Evolutionary conservation across 2,888 invertebrate species (phyloP).

Genomic region (Lycocerus yunnanus): DNA sequence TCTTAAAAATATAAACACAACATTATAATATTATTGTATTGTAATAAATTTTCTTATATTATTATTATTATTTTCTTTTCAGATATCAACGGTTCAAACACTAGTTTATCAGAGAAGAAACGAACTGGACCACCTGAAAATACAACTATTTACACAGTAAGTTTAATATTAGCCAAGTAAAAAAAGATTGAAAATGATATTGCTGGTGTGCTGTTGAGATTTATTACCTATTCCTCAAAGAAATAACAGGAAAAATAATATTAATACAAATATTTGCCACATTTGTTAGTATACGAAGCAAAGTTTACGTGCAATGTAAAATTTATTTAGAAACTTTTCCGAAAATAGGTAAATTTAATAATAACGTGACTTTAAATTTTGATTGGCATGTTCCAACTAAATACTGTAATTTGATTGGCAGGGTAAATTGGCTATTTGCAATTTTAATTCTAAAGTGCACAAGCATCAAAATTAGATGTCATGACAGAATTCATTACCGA

Average conservation of each 20-base stretch:
- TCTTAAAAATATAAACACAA: neutral
- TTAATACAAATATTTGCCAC: neutral
- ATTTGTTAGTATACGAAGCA: neutral
- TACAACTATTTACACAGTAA: conserved; percentile 79
- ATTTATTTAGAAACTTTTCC: neutral
- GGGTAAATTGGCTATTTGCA: neutral
- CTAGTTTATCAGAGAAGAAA: conserved; percentile 60
- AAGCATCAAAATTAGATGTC: neutral
- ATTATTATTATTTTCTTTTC: conserved; percentile 35
- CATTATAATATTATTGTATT: neutral
- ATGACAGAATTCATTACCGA: neutral
- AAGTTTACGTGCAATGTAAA: neutral
- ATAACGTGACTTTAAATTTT: neutral
- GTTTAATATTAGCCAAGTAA: conserved; percentile 43
- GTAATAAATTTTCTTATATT: too few species aligned
- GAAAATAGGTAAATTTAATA: neutral
- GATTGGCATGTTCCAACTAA: neutral
- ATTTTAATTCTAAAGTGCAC: neutral
- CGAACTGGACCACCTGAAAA: conserved; percentile 71
- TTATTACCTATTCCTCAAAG: neutral
- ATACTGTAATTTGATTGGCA: neutral
- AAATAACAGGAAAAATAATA: neutral
- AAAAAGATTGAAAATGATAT: neutral
- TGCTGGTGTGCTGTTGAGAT: too few species aligned
- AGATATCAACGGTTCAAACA: conserved; percentile 61